Percentiles rank a stretch among this genome's conserved stretches.
These are phyloP conservation scores for Leptinotarsa haldemani DNA, from an alignment of 2,888 invertebrate genomes.

Conservation along the genomic window DNA sequence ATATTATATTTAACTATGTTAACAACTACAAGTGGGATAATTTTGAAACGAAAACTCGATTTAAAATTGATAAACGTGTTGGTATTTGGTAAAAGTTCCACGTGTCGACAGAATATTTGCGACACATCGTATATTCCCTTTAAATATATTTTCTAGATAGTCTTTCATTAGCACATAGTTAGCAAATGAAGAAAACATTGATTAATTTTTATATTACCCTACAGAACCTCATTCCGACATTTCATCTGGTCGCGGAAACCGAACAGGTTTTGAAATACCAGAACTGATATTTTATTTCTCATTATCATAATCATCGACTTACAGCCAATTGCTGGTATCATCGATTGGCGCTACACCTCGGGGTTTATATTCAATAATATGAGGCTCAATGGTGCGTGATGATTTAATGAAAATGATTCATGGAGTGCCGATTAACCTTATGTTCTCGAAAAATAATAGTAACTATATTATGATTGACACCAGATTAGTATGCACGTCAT, in stretches of 20 bases:
- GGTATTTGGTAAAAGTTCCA: too few species aligned
- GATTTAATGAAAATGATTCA: slow-evolving; percentile 2
- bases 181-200: not conserved
- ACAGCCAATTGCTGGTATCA: slow-evolving; percentile 6
- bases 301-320: slow-evolving; percentile 15
- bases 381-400: not conserved
- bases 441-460: not conserved
- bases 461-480: not conserved
- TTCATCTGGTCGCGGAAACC: slow-evolving; percentile 6
- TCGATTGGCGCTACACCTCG: slow-evolving; percentile 15
- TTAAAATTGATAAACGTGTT: too few species aligned
- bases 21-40: too few species aligned
- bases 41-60: too few species aligned
- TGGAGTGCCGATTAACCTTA: not conserved
- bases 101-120: not conserved
- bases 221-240: slow-evolving; percentile 6
- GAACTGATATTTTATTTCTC: slow-evolving; percentile 16
- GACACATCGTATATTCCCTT: not conserved
- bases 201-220: not conserved
- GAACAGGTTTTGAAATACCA: slow-evolving; percentile 13
- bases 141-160: not conserved
- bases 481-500: not conserved
- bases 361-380: slow-evolving; percentile 1
- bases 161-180: not conserved
- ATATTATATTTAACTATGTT: too few species aligned